Conservation (phyloP, 1,140 invertebrate species). For the Drosophila grimshawi region DNA sequence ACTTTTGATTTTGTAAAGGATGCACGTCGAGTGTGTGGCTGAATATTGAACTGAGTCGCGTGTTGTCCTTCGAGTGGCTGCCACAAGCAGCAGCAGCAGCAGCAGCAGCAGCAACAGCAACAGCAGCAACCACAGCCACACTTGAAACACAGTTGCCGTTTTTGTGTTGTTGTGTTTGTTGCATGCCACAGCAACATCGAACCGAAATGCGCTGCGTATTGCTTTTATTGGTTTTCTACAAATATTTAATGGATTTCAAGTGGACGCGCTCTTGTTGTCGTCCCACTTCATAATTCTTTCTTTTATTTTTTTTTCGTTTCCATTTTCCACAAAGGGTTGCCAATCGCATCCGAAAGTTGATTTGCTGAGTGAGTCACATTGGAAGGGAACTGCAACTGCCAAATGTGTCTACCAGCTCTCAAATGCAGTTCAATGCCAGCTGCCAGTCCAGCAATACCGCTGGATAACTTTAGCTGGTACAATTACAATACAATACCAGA, state of each 20-base stretch:
- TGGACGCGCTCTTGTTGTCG: constrained; percentile 76
- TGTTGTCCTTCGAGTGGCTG: constrained; percentile 63
- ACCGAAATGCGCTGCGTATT: constrained; percentile 28
- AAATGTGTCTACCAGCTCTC: neutral
- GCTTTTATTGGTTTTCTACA: constrained; percentile 82
- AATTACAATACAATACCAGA: neutral
- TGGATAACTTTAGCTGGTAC: neutral
- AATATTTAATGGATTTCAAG: constrained; percentile 84
- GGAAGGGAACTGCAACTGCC: constrained; percentile 18
- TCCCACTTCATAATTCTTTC: constrained; percentile 72
- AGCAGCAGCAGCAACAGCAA: constrained; percentile 21
- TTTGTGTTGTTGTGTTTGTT: constrained; percentile 52
- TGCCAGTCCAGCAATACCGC: neutral
- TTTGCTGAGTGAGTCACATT: neutral
- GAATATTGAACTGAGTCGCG: constrained; percentile 49
- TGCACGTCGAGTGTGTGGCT: constrained; percentile 38
- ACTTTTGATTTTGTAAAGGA: constrained; percentile 75
- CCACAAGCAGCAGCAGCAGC: constrained; percentile 14
- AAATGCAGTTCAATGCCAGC: constrained; percentile 29
- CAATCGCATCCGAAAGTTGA: constrained; percentile 27
- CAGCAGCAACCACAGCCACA: constrained; percentile 18
- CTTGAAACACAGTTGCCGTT: constrained; percentile 76
- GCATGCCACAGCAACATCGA: constrained; percentile 29
- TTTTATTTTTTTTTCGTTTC: constrained; percentile 42
- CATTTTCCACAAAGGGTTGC: constrained; percentile 52